Conservation (phyloP, 2,113 vertebrate genomes). For the Pituophis catenifer region DNA sequence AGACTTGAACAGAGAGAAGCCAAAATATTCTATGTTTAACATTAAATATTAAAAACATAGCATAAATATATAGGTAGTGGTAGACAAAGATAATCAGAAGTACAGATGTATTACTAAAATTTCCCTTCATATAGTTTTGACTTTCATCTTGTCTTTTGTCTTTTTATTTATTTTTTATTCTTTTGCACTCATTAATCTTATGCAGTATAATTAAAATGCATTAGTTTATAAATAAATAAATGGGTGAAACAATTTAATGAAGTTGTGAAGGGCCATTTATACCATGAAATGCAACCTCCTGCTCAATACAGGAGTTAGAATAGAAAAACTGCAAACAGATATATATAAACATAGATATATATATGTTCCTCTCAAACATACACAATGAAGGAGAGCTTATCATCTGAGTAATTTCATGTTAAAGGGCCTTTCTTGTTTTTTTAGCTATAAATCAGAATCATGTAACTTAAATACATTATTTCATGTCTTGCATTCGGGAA, state of each 20-base stretch:
- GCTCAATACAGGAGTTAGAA: neutral
- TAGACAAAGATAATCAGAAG: neutral
- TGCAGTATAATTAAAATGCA: neutral
- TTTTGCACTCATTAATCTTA: neutral
- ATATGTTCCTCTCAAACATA: neutral
- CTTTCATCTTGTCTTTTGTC: neutral
- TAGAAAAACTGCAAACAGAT: neutral
- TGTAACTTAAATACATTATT: neutral
- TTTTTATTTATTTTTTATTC: neutral
- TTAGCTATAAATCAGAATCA: neutral
- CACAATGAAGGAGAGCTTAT: neutral
- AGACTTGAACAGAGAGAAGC: neutral
- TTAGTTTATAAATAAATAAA: neutral
- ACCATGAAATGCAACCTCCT: neutral
- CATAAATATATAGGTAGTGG: neutral
- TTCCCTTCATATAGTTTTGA: neutral
- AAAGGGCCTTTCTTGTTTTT: neutral
- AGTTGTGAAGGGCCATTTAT: neutral
- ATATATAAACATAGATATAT: too few relatives aligned
- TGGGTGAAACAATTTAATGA: neutral
- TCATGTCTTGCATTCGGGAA: neutral
- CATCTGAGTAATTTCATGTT: neutral
- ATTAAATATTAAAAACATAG: neutral
- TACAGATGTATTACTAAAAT: neutral
- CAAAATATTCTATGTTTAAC: neutral